Conservation (phyloP, 1,140 invertebrate genomes). For the Amyelois transitella region DNA sequence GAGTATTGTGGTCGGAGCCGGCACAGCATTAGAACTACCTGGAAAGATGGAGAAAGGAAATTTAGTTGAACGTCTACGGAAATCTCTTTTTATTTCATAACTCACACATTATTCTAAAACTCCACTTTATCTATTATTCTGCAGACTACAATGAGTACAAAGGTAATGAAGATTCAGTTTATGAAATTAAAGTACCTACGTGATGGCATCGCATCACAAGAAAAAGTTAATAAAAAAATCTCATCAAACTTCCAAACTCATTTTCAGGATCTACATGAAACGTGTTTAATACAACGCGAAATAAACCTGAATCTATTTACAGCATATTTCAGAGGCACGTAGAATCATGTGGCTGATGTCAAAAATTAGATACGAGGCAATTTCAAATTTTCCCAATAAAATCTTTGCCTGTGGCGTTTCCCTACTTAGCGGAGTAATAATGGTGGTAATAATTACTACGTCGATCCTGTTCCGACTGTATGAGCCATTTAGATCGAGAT, state of each 20-base stretch:
- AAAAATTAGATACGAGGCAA: conserved; percentile 33
- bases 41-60: conserved; percentile 41
- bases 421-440: conserved; percentile 36
- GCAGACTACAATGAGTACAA: neutral
- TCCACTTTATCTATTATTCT: no score
- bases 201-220: neutral
- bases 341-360: conserved; percentile 33
- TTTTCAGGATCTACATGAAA: conserved; percentile 21
- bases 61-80: no score
- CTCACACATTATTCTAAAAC: no score
- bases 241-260: conserved; percentile 26
- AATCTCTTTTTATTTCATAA: no score
- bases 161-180: neutral
- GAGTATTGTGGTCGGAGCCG: conserved; percentile 92
- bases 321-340: conserved; percentile 34
- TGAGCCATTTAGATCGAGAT: conserved; percentile 62
- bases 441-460: conserved; percentile 50
- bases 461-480: conserved; percentile 43
- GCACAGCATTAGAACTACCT: conserved; percentile 95
- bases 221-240: conserved; percentile 12
- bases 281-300: conserved; percentile 29
- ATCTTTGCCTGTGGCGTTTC: conserved; percentile 42
- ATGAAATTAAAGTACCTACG: neutral
- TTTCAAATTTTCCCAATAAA: conserved; percentile 57
- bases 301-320: conserved; percentile 27